phyloP scores from a whole-genome alignment of 53 echinoderm and acorn worm genomes.

The Glandiceps talaboti region DNA sequence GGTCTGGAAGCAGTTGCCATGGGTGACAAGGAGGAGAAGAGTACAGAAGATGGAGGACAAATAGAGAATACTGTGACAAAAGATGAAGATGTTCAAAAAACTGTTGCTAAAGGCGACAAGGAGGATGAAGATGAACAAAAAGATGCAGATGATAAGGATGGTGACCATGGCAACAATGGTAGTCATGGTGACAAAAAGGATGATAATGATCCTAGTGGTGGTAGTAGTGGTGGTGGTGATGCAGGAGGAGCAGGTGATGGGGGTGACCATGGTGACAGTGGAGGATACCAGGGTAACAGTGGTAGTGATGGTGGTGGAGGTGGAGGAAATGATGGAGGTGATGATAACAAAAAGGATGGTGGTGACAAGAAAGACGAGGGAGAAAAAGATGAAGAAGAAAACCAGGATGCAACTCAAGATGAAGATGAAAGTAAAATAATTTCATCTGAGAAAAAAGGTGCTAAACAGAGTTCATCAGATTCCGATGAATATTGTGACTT shows the following conservation, averaged over 20 bases:
- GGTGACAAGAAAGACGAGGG: slow-evolving; percentile 21
- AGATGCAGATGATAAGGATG: slow-evolving; percentile 5
- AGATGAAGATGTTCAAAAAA: not conserved
- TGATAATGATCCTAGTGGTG: slow-evolving; percentile 14
- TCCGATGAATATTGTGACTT: slow-evolving; percentile 58
- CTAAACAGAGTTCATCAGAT: slow-evolving; percentile 15
- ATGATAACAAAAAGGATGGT: slow-evolving; percentile 16
- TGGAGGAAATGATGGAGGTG: slow-evolving; percentile 13
- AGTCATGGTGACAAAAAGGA: not conserved
- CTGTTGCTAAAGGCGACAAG: not conserved
- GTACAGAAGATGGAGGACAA: not conserved
- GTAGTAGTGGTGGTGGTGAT: not conserved
- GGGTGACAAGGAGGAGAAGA: not conserved
- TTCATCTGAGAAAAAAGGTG: not conserved
- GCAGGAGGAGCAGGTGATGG: slow-evolving; percentile 1
- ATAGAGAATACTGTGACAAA: not conserved
- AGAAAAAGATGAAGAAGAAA: slow-evolving; percentile 14
- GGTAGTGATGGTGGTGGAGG: slow-evolving; percentile 2
- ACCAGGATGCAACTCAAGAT: slow-evolving; percentile 11
- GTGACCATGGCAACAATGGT: slow-evolving; percentile 2
- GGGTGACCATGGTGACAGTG: slow-evolving; percentile 12
- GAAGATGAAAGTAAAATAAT: slow-evolving; percentile 4
- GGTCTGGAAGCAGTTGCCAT: not conserved
- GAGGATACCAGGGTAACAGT: not conserved
- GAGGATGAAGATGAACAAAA: not conserved